Evolutionary conservation across 2,888 invertebrate species (phyloP), one percentile per base, ranked within the genome.

Genomic region (Hirtodrosophila duncani): DNA sequence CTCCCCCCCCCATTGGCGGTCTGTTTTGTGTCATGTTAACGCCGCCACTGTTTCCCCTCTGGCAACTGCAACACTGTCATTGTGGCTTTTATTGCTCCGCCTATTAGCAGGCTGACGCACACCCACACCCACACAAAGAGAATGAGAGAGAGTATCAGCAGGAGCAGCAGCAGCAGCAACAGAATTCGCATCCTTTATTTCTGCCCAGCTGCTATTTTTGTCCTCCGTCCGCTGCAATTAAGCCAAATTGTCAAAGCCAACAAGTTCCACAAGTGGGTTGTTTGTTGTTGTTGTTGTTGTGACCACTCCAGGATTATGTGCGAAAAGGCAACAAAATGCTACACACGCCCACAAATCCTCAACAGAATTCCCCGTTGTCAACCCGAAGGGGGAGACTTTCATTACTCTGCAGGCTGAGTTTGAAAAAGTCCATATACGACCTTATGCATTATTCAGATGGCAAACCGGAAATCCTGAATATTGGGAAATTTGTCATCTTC

Each of bases 181-280:
- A 30, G 27, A 29, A 29, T 34, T 56, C 24, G 30, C 49, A 58
- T 46, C 34, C 13, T 46, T 52, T 24, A 38, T 24, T 39, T 51
- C 42, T 24, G 17, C 18, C 27, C 14, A 52, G 34, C 31, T 20
- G 13, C 21, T 14, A 18, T 64, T 30, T 24, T 14, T 33, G 7
- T 27, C 23, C 20, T 48, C 29, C 21, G 31, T 33, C 38, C 66
- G 39, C 52, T 67, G 72, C 77, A 78, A 78, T 78, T 78, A 81
- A 75, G 72, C 61, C 36, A 77, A 81, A 81, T 71, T 70, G 61
- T 70, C 78, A 67, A 67, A 63, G 75, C 64, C 71, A 74, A 79
- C 71, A 63, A 67, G 67, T 65, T 71, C 77, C 68, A 72, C 77
- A 72, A 80, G 78, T 80, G 78, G 72, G 57, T 66, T 60, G 59